phyloP scores from a whole-genome alignment of 2,888 invertebrate genomes.

The Tetramorium bicarinatum region DNA sequence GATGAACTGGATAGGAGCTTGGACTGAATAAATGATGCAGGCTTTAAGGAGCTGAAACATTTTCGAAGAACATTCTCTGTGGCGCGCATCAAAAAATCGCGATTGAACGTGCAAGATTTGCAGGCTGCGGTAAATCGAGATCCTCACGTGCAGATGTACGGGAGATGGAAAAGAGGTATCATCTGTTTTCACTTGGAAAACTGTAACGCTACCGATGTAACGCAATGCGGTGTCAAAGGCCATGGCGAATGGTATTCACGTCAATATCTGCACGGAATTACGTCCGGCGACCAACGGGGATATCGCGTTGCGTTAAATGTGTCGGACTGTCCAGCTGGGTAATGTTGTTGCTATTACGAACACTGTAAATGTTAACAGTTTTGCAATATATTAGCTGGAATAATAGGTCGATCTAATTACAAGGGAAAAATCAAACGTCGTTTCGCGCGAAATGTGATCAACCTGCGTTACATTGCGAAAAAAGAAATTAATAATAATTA shows the following conservation, averaged over 20 bases:
- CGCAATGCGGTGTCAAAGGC: slow-evolving; percentile 33
- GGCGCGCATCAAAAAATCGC: not conserved
- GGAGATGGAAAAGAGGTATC: slow-evolving; percentile 20
- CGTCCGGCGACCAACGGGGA: not conserved
- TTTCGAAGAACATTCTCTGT: not conserved
- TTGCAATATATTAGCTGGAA: not conserved
- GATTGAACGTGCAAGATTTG: not conserved
- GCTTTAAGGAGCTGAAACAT: not conserved
- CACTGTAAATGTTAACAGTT: slow-evolving; percentile 8
- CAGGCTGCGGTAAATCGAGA: not conserved
- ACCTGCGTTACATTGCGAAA: not conserved
- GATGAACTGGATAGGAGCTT: slow-evolving; percentile 13
- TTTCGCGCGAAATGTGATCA: not conserved
- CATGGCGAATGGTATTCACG: not conserved
- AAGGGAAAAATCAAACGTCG: slow-evolving; percentile 11
- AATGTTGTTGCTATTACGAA: not conserved
- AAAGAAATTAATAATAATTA: too few relatives aligned
- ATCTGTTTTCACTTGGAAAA: slow-evolving; percentile 14
- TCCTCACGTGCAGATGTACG: slow-evolving; percentile 21
- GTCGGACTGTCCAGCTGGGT: not conserved
- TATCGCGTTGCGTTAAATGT: slow-evolving; percentile 26
- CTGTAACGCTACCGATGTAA: slow-evolving; percentile 5
- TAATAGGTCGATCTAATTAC: slow-evolving; percentile 14
- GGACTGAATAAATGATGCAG: not conserved
- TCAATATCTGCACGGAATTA: slow-evolving; percentile 30